Base-by-base conservation (phyloP, 2,888 invertebrate genomes). In the Oxytorus armatus region DNA sequence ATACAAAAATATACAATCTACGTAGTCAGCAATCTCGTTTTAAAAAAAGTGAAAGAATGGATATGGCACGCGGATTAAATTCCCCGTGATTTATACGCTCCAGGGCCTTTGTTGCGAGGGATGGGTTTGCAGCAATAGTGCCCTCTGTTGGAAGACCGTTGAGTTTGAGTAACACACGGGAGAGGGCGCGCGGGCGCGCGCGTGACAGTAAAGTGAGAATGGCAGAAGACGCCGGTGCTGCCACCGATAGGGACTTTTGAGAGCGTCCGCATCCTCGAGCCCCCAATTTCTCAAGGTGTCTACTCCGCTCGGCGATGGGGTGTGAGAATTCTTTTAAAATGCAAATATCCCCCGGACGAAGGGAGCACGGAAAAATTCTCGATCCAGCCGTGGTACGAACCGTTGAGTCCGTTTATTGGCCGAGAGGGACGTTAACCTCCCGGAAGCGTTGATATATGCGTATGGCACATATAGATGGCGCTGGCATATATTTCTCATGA, bases 221-320 rank as follows among this genome's bases (percentile, higher is more conserved):
- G 4, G 29, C 39, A 21, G 33, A 39, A 65, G 42, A 69, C 29
- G 51, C 36, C 11, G 44, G 36, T 36, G 36, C 49, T 29, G 25
- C 21, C 57, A 36, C 61, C 44, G 16, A 69, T 63, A 59, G 53
- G 33, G 25, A n/a, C 51, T 44, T 23, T 21, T 65, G 36, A 39
- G 44, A n/a, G n/a, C n/a, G 49, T 53, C 73, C 57, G 57, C 42
- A 51, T 84, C 79, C 76, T 75, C 80, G 79, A 88, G 85, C 85
- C 86, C 85, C 83, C 85, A 90, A 90, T 90, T 90, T 89, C 86
- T 90, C 88, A 89, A 84, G 70, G 73, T 73, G 59, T 77, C 69
- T 57, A 55, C 79, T 65, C 74, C 77, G 73, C 77, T 61, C 70
- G 49, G 61, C 55, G 29, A 55, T n/a, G 59, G 79, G 76, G 63